These are phyloP conservation scores for Marmota monax DNA, from an alignment of 2,113 vertebrate genomes.

Conservation along the genomic window DNA sequence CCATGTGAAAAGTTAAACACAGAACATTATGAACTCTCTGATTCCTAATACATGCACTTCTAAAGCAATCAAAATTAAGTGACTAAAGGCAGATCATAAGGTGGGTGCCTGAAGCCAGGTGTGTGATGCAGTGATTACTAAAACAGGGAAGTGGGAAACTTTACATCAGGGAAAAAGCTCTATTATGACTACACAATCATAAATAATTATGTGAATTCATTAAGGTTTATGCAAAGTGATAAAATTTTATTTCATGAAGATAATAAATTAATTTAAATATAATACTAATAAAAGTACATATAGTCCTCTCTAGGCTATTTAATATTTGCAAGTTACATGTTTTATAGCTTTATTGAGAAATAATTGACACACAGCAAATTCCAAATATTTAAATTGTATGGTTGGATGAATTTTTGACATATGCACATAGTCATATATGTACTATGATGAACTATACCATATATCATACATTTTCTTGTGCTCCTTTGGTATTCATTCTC, in stretches of 20 bases:
- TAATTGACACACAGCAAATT: background rate
- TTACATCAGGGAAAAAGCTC: background rate
- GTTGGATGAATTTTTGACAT: background rate
- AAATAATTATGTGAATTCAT: background rate
- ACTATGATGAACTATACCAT: too few species aligned
- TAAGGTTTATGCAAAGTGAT: background rate
- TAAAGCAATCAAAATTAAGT: background rate
- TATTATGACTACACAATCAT: background rate
- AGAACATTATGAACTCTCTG: background rate
- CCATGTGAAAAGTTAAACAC: background rate
- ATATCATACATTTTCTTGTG: fast-evolving
- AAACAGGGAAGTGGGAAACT: background rate
- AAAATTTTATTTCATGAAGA: background rate
- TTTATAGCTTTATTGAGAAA: background rate
- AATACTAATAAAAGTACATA: background rate
- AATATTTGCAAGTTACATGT: background rate
- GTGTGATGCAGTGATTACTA: background rate
- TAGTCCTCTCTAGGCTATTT: background rate
- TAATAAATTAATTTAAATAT: background rate
- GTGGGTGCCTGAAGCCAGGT: background rate
- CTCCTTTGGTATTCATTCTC: too few species aligned
- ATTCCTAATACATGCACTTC: background rate
- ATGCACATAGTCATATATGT: background rate
- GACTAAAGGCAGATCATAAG: background rate
- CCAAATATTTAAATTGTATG: background rate